Evolutionary conservation across 2,113 vertebrate species (phyloP).

Genomic region (Gambusia holbrooki): DNA sequence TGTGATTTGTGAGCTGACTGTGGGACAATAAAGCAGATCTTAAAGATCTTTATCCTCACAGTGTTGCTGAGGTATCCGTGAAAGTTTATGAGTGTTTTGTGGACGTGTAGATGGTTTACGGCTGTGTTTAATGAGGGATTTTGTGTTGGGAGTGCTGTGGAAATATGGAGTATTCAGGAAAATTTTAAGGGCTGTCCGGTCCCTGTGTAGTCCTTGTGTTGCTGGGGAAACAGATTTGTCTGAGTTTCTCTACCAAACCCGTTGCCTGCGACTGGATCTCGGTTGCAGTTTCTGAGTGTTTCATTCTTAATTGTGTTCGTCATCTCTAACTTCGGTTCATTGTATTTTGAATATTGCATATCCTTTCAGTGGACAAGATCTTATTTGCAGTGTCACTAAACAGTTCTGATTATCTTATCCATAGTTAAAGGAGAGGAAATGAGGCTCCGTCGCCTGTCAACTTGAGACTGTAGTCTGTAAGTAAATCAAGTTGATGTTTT

Average conservation of each 20-base stretch:
- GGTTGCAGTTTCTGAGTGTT: not conserved
- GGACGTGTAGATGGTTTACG: too few species aligned
- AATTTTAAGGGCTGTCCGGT: not conserved
- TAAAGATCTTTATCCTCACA: too few species aligned
- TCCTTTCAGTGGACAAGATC: not conserved
- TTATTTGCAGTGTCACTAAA: not conserved
- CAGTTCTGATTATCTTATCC: not conserved
- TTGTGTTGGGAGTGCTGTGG: too few species aligned
- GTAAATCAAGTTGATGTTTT: constrained; percentile 26
- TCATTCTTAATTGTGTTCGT: not conserved
- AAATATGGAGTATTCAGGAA: too few species aligned
- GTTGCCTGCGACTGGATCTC: not conserved
- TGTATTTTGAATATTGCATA: not conserved
- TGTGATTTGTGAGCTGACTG: too few species aligned
- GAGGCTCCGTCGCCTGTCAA: constrained; percentile 4
- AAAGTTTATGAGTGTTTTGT: too few species aligned
- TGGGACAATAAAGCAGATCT: too few species aligned
- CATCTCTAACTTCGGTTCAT: not conserved
- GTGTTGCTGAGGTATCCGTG: too few species aligned
- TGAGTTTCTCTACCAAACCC: not conserved
- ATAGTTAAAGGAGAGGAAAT: constrained; percentile 15
- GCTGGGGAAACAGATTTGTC: not conserved
- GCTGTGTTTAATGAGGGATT: too few species aligned
- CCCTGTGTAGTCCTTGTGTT: not conserved
- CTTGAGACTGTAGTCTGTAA: constrained; percentile 17